These are phyloP conservation scores for Teleogryllus occipitalis DNA, from an alignment of 1,140 invertebrate genomes.

Conservation along the genomic window DNA sequence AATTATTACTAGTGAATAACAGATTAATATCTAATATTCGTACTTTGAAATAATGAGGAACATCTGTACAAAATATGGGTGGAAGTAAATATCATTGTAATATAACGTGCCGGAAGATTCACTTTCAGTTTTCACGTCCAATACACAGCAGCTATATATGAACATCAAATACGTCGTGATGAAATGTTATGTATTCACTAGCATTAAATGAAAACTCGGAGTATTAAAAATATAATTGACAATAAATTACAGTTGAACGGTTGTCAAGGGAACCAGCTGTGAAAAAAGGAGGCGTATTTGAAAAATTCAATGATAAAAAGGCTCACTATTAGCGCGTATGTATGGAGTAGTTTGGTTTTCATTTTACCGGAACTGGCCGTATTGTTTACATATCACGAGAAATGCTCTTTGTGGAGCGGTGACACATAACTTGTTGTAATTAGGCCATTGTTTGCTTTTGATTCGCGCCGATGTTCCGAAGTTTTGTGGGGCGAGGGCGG, in stretches of 20 bases:
- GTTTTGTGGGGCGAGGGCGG: neutral
- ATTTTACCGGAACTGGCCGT: neutral
- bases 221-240: neutral
- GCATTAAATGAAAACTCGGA: no score
- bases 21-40: no score
- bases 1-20: no score
- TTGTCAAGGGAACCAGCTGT: neutral
- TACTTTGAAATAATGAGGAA: no score
- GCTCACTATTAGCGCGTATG: neutral
- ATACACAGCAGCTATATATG: no score
- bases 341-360: neutral
- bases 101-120: no score
- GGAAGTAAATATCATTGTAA: no score
- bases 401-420: neutral
- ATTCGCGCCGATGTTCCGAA: neutral
- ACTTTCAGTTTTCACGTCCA: no score
- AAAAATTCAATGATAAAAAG: neutral
- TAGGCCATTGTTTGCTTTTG: neutral
- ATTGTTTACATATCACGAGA: neutral
- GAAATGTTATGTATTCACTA: no score
- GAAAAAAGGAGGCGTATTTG: neutral
- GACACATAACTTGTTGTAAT: constrained; percentile 1
- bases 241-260: neutral
- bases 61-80: no score
- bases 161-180: no score